Conservation (phyloP, 2,113 vertebrate species). For the Sylvia atricapilla region DNA sequence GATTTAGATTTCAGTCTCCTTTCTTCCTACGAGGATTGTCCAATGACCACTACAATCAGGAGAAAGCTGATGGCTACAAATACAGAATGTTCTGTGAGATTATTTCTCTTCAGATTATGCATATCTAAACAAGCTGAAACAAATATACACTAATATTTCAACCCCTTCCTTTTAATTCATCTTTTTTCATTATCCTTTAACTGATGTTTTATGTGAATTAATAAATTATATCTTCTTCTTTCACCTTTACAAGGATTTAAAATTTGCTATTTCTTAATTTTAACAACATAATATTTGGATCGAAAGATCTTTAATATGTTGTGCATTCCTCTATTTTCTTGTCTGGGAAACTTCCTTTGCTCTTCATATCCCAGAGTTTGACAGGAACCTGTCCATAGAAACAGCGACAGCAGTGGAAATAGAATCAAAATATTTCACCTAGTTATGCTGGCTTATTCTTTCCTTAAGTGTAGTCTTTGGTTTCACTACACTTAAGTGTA, state of each 20-base stretch:
- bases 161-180: not conserved
- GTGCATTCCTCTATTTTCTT: not conserved
- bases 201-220: not conserved
- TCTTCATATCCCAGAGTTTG: not conserved
- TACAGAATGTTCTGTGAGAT: not conserved
- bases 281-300: not conserved
- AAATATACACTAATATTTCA: not conserved
- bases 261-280: not conserved
- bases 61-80: not conserved
- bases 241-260: not conserved
- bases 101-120: not conserved
- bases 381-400: slow-evolving; percentile 14
- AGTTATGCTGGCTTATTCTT: slow-evolving; percentile 24
- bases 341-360: not conserved
- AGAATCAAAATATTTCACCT: slow-evolving; percentile 34
- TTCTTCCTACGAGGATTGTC: rapidly evolving
- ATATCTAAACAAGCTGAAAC: not conserved
- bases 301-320: not conserved
- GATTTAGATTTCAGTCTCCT: not conserved
- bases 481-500: slow-evolving; percentile 66
- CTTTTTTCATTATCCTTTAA: not conserved
- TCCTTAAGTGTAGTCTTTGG: slow-evolving; percentile 40
- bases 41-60: not conserved
- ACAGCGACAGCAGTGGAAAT: not conserved
- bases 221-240: not conserved